Percentiles rank a stretch among this genome's conserved stretches.
phyloP scores from a whole-genome alignment of 2,113 vertebrate species.

The Illadopsis cleaveri region DNA sequence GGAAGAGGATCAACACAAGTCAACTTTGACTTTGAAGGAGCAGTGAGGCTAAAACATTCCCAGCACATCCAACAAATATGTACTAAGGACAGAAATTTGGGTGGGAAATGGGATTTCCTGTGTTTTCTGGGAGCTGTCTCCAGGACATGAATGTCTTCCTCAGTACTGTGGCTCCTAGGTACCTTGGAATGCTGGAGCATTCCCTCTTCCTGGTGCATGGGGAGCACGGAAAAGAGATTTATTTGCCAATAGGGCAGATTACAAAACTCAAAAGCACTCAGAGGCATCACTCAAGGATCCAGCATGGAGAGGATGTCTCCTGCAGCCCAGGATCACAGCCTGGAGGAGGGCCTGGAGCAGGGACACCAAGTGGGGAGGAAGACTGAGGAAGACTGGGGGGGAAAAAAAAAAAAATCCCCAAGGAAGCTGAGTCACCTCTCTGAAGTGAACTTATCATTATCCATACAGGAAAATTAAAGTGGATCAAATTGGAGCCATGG shows the following conservation, averaged over 20 bases:
- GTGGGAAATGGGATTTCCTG: background rate
- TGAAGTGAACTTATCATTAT: background rate
- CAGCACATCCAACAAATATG: background rate
- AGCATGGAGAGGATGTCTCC: background rate
- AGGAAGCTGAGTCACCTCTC: background rate
- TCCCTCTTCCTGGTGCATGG: background rate
- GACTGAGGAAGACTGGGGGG: background rate
- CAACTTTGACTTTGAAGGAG: background rate
- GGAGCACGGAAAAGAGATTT: background rate
- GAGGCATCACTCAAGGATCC: background rate
- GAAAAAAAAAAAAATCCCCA: background rate
- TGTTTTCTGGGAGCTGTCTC: background rate
- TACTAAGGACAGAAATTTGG: background rate
- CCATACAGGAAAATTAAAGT: background rate
- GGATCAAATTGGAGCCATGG: background rate
- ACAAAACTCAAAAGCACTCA: background rate
- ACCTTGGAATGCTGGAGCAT: background rate
- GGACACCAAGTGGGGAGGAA: background rate
- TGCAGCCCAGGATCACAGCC: background rate
- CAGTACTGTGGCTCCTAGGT: background rate
- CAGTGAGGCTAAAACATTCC: background rate
- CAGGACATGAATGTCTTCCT: background rate
- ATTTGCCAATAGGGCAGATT: background rate
- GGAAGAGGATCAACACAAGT: background rate
- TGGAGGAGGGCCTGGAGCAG: background rate